Conservation (phyloP, 2,888 invertebrate species). For the Ommatoiulus sabulosus region DNA sequence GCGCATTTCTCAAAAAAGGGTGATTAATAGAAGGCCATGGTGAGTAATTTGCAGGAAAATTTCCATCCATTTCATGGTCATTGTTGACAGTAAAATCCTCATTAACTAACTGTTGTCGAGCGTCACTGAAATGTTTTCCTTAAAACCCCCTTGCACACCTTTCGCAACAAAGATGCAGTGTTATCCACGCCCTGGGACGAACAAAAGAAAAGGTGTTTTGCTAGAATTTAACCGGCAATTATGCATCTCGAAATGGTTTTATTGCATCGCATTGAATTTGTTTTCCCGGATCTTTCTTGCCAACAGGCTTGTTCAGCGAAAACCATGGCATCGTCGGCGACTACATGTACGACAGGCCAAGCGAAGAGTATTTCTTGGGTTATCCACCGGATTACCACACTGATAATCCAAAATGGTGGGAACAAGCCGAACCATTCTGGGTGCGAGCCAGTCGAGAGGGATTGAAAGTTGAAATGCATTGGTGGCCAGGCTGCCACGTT, state of each 20-base stretch:
- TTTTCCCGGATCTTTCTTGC: constrained; percentile 24
- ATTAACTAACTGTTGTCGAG: constrained; percentile 9
- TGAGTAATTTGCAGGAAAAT: neutral
- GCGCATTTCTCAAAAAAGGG: neutral
- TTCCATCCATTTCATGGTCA: constrained; percentile 24
- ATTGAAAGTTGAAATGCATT: constrained; percentile 58
- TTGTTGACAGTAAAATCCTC: neutral
- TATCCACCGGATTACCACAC: constrained; percentile 56
- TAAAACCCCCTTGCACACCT: neutral
- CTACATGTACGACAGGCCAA: constrained; percentile 58
- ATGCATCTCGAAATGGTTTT: neutral
- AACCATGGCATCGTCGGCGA: constrained; percentile 59
- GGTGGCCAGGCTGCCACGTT: constrained; percentile 59
- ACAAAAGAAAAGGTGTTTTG: neutral
- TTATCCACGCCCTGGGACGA: neutral
- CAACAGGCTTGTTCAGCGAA: constrained; percentile 54
- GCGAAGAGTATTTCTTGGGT: constrained; percentile 58
- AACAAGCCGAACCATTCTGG: constrained; percentile 59
- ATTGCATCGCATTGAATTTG: neutral
- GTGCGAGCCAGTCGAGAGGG: constrained; percentile 56
- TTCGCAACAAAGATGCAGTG: constrained; percentile 20
- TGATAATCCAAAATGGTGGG: constrained; percentile 57
- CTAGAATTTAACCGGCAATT: neutral
- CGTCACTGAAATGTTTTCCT: neutral
- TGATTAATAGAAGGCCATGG: constrained; percentile 23